A percentile compares a stretch with the other conserved stretches of the same genome.
These are phyloP conservation scores for Eulemur mongoz DNA, from an alignment of 2,797 vertebrate genomes.

Conservation along the genomic window DNA sequence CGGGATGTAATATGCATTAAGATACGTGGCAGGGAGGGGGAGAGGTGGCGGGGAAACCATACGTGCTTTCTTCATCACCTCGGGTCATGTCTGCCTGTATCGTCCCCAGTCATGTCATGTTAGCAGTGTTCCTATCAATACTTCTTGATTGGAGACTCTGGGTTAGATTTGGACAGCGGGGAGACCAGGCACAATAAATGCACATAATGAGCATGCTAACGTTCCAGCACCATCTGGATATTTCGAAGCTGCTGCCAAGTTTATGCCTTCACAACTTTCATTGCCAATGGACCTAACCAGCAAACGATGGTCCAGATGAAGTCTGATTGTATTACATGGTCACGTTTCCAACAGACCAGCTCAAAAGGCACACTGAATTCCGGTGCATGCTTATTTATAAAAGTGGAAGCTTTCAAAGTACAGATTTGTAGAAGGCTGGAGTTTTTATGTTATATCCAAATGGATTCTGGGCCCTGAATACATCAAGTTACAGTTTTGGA, in stretches of 20 bases:
- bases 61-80: slow-evolving; percentile 74
- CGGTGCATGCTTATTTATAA: slow-evolving; percentile 13
- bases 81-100: slow-evolving; percentile 80
- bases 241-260: slow-evolving; percentile 77
- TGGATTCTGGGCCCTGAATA: neutral
- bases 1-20: neutral
- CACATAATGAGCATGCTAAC: slow-evolving; percentile 82
- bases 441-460: neutral
- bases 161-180: slow-evolving; percentile 83
- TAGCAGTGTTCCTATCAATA: slow-evolving; percentile 75
- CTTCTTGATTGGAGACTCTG: slow-evolving; percentile 78
- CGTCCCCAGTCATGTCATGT: slow-evolving; percentile 81
- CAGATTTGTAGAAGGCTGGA: neutral
- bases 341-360: slow-evolving; percentile 25
- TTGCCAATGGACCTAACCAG: neutral
- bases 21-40: slow-evolving; percentile 30
- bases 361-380: neutral
- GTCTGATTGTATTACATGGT: neutral
- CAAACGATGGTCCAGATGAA: neutral
- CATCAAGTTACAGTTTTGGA: neutral
- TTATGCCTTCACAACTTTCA: slow-evolving; percentile 64
- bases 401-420: neutral
- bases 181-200: slow-evolving; percentile 81
- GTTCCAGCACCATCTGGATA: slow-evolving; percentile 73
- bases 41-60: neutral